Percentiles rank a stretch among this genome's conserved stretches.
These are phyloP conservation scores for Melanerpes aurifrons DNA, from an alignment of 2,113 vertebrate species.

Conservation along the genomic window DNA sequence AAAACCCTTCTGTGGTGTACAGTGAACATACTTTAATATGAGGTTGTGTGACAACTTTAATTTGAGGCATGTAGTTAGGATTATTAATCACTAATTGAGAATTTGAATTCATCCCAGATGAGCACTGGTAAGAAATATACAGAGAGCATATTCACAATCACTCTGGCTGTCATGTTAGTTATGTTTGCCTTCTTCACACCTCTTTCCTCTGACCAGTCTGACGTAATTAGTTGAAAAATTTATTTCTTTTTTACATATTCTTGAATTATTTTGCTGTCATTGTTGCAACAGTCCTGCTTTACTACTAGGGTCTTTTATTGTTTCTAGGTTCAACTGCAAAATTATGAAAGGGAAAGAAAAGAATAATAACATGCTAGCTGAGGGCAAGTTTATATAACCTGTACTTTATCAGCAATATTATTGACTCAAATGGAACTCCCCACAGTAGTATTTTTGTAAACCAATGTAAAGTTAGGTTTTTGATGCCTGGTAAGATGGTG, in stretches of 20 bases:
- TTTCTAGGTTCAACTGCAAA: neutral
- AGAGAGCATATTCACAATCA: neutral
- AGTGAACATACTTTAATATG: neutral
- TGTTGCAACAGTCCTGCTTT: neutral
- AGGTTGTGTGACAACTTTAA: neutral
- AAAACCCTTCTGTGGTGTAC: neutral
- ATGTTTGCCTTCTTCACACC: neutral
- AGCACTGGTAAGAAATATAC: neutral
- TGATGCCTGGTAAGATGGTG: conserved; percentile 11
- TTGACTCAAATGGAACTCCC: neutral
- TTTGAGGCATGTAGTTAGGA: neutral
- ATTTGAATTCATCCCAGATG: neutral
- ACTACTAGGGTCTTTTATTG: neutral
- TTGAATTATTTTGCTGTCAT: neutral
- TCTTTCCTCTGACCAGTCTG: neutral
- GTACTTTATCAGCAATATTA: conserved; percentile 3
- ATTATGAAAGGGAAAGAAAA: conserved; percentile 13
- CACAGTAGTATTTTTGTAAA: neutral
- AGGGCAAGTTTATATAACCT: conserved; percentile 50
- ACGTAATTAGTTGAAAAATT: neutral
- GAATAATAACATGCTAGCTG: conserved; percentile 31
- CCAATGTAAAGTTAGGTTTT: conserved; percentile 33
- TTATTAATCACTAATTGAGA: neutral
- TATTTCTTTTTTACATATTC: neutral
- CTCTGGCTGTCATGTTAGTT: neutral